Base-by-base conservation (phyloP, 2,888 invertebrate genomes). In the Pecten maximus region DNA sequence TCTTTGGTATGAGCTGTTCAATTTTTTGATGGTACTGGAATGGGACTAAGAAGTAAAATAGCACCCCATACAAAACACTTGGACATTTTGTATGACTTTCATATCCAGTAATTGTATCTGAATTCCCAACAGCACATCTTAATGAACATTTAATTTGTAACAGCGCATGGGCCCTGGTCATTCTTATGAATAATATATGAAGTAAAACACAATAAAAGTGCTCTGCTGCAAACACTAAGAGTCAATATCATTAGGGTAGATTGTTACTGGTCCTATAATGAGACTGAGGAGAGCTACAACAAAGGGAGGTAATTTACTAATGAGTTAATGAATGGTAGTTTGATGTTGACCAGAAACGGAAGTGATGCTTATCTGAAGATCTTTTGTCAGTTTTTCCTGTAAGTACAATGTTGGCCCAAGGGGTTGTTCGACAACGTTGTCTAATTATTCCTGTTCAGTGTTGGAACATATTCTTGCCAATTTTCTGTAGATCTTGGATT, bases 251-350 rank as follows among this genome's bases (percentile, higher is more conserved):
- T 74, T 74, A 74, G 35, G 28, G 74, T 28, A 35, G 35, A 23
- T 74, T 28, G 28, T 74, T 74, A 74, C 74, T 28, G 28, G 28
- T 23, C 74, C 74, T 74, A 44, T 44, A 74, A 74, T 74, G 74
- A 74, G 74, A 12, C 74, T 12, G 74, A 74, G 74, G 74, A 35
- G 74, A 74, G 10, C 74, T 15, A 15, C 74, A 35, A 28, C 35
- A 74, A 74, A 74, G 74, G 74, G 74, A 74, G 74, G 74, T 74
- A 74, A 74, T 74, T 74, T 74, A 74, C 74, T 74, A 74, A 74
- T 74, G 74, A 74, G 74, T 35, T 8, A 74, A 28, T 74, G 74
- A 8, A 74, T 74, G 28, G 28, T 74, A 35, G 35, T 28, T 28
- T 74, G 74, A 74, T 74, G 74, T 35, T 74, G 74, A 35, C 74